Base-by-base conservation (phyloP, 2,797 vertebrate species). In the Sitta carolinensis region DNA sequence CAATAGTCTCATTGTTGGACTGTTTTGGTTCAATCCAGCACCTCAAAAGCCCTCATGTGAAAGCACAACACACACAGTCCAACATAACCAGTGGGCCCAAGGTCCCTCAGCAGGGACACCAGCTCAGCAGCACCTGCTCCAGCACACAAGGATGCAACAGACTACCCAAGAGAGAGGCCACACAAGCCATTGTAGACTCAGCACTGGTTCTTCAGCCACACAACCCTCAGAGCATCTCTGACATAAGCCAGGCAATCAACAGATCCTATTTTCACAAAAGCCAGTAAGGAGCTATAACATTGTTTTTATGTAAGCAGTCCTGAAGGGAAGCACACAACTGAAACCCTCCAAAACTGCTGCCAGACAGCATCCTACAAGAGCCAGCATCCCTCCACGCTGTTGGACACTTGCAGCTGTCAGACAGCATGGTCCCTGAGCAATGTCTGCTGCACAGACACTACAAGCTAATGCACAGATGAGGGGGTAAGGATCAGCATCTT, bases 391-490 rank as follows among this genome's bases (percentile, higher is more conserved):
- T 82, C 47, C 38, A 14, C 2, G 2, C 3, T 52, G 16, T 10
- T 79, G 25, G 34, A 15, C 4, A 3, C 47, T 61, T 64, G 63
- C 34, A 47, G 45, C 4, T 57, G 55, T 68, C 72, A 89, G 55
- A 8, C 57, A 88, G 48, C n/a, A 36, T 0, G 0, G n/a, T 6
- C 22, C 51, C 43, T 12, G 16, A 29, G 36, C 22, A 75, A 21
- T 5, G 11, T 32, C 64, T 76, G n/a, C 52, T 48, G 16, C 32
- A 52, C 40, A 55, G 40, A 40, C 40, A 40, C 40, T 10, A 40
- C 40, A 40, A 40, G 40, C 40, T 40, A 40, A 40, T 40, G 40
- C 40, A 40, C 40, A 40, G 40, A 40, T 40, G 9, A 76, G 5
- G 3, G 32, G 30, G 38, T 40, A 6, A 34, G 25, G 80, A 30